A percentile compares a stretch with the other conserved stretches of the same genome.
These are phyloP conservation scores for Mixornis gularis DNA, from an alignment of 2,113 vertebrate species.

Conservation along the genomic window DNA sequence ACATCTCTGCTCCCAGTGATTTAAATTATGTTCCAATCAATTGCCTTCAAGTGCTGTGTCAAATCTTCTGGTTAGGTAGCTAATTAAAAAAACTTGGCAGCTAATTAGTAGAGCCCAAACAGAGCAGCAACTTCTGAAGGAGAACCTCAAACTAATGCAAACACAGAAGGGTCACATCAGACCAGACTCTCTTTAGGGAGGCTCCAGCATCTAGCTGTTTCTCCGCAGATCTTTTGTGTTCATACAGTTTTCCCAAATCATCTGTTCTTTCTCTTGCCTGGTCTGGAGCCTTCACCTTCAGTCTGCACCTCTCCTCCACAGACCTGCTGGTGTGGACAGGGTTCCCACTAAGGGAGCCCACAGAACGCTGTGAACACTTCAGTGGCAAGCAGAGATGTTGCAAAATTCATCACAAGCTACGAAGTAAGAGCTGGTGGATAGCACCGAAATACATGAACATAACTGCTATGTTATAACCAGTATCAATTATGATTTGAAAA, in stretches of 20 bases:
- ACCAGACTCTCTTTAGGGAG: background rate
- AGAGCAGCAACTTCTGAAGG: background rate
- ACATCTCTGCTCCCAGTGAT: background rate
- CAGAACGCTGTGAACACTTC: fast-evolving
- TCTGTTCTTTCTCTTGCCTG: background rate
- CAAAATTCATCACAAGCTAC: background rate
- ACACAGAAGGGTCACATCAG: background rate
- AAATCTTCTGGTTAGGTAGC: background rate
- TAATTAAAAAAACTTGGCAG: background rate
- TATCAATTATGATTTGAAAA: background rate
- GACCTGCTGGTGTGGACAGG: background rate
- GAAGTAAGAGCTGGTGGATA: background rate
- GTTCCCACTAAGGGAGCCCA: background rate
- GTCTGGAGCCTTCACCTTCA: background rate
- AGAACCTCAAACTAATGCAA: background rate
- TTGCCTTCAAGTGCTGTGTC: background rate
- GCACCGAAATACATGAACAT: background rate
- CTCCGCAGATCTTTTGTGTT: background rate
- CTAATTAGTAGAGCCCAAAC: background rate
- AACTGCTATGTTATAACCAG: background rate
- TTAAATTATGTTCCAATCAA: background rate
- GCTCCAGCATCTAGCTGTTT: background rate
- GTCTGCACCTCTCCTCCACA: background rate
- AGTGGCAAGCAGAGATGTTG: background rate
- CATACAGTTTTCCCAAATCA: background rate